Conservation (phyloP, 2,113 vertebrate species). For the Plecturocebus donacophilus region DNA sequence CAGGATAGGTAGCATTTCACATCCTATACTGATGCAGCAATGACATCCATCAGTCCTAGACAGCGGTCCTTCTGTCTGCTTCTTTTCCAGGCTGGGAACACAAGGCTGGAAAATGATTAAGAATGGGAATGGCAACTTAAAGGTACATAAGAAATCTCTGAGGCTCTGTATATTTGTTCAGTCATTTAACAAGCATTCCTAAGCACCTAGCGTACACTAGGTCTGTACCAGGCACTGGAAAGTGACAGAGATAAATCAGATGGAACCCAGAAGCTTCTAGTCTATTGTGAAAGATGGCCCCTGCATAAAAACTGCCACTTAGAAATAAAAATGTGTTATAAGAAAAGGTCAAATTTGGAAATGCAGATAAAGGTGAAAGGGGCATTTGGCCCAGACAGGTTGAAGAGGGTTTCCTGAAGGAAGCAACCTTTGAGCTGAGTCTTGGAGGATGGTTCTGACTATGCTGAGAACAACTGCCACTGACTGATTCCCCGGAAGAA, state of each 20-base stretch:
- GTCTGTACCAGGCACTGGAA: neutral
- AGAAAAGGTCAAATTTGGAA: neutral
- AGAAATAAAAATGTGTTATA: neutral
- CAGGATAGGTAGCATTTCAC: neutral
- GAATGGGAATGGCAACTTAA: neutral
- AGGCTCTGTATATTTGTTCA: neutral
- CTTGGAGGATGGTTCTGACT: neutral
- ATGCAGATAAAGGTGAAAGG: neutral
- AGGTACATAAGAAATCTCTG: neutral
- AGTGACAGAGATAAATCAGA: neutral
- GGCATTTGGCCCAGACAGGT: neutral
- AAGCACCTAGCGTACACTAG: neutral
- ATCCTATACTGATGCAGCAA: neutral
- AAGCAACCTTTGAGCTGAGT: neutral
- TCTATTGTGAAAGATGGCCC: neutral
- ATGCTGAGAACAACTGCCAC: neutral
- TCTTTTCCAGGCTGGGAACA: neutral
- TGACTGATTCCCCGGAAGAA: neutral
- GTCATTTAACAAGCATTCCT: neutral
- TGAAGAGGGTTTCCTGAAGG: neutral
- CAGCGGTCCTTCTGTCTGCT: neutral
- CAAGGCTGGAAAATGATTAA: neutral
- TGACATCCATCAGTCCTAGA: neutral
- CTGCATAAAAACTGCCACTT: neutral
- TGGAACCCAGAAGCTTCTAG: neutral